These are phyloP conservation scores for Sturnira hondurensis DNA, from an alignment of 2,113 vertebrate species.

Conservation along the genomic window DNA sequence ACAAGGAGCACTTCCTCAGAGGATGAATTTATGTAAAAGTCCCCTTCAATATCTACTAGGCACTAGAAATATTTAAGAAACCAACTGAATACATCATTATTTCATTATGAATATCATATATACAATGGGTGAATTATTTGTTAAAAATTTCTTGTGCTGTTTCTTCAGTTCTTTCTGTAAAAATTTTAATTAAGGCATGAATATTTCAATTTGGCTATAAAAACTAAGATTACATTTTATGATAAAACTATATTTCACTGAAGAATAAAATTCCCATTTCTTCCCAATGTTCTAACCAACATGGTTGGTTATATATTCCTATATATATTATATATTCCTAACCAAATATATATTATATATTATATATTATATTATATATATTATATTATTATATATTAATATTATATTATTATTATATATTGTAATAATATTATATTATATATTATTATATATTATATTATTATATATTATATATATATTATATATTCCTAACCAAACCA, in stretches of 20 bases:
- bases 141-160: not conserved
- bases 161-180: conserved; percentile 14
- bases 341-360: too few relatives aligned
- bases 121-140: not conserved
- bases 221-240: not conserved
- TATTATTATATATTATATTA: too few relatives aligned
- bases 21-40: not conserved
- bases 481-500: not conserved
- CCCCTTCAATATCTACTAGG: not conserved
- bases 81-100: not conserved
- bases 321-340: too few relatives aligned
- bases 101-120: not conserved
- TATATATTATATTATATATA: too few relatives aligned
- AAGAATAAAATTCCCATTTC: conserved; percentile 2
- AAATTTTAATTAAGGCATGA: not conserved
- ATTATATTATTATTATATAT: too few relatives aligned
- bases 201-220: not conserved
- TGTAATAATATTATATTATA: too few relatives aligned
- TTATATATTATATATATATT: too few relatives aligned
- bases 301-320: too few relatives aligned
- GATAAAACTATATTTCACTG: not conserved
- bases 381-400: too few relatives aligned
- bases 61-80: conserved; percentile 1
- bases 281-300: not conserved
- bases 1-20: not conserved